These are phyloP conservation scores for Drosophila virilis DNA, from an alignment of 1,140 invertebrate genomes.

Conservation along the genomic window DNA sequence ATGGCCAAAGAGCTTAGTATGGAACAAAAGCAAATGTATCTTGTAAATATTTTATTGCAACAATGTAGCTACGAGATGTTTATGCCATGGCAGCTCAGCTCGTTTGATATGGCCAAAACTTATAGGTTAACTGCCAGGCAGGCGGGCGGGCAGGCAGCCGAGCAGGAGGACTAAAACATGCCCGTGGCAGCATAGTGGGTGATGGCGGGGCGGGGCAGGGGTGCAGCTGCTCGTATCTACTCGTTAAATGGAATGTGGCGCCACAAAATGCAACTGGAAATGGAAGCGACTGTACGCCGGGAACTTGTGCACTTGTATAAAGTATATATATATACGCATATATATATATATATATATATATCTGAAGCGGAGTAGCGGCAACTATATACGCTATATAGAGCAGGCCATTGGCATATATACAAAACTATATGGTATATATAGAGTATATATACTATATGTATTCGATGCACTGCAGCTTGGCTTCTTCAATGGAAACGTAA, in stretches of 20 bases:
- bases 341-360: slow-evolving; percentile 1
- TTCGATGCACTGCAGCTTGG: slow-evolving; percentile 39
- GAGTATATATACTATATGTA: slow-evolving; percentile 37
- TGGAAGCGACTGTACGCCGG: slow-evolving; percentile 65
- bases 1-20: slow-evolving; percentile 50
- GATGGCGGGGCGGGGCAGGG: slow-evolving; percentile 1
- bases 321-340: slow-evolving; percentile 8
- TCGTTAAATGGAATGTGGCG: slow-evolving; percentile 52
- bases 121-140: slow-evolving; percentile 33
- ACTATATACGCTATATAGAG: slow-evolving; percentile 59
- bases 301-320: slow-evolving; percentile 3
- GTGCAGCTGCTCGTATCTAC: slow-evolving; percentile 27
- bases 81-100: slow-evolving; percentile 36
- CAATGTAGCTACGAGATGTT: slow-evolving; percentile 69
- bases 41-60: slow-evolving; percentile 80
- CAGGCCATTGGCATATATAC: slow-evolving; percentile 66
- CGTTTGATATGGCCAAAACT: slow-evolving; percentile 36
- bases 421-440: slow-evolving; percentile 2
- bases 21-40: slow-evolving; percentile 67
- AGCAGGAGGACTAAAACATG: not conserved
- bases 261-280: slow-evolving; percentile 66
- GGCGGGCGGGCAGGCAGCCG: not conserved
- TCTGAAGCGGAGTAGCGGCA: not conserved
- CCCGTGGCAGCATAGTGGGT: not conserved
- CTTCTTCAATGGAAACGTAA: slow-evolving; percentile 58